phyloP scores from a whole-genome alignment of 35 echinoderm and acorn worm genomes.

The Strongylocentrotus purpuratus region DNA sequence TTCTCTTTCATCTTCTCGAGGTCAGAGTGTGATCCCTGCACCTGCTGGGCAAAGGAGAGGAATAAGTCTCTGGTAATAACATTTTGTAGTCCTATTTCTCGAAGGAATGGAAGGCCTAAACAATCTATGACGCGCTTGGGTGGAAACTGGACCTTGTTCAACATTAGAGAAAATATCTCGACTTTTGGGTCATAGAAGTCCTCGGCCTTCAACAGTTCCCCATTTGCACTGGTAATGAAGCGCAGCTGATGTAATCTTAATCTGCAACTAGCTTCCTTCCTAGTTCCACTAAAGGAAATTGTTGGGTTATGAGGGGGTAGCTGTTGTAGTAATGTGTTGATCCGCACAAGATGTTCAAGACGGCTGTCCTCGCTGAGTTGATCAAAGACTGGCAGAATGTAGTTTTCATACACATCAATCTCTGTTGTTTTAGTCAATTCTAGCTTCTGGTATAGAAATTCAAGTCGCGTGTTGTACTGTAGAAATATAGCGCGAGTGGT shows the following conservation, averaged over 20 bases:
- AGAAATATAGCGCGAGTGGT: conserved; percentile 7
- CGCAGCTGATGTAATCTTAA: neutral
- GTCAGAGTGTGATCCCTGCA: neutral
- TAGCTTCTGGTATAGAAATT: neutral
- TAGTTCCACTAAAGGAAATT: neutral
- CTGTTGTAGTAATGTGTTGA: neutral
- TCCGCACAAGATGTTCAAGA: conserved; percentile 41
- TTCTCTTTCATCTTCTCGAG: neutral
- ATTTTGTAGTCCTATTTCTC: conserved; percentile 30
- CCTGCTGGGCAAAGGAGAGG: neutral
- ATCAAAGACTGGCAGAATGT: conserved; percentile 51
- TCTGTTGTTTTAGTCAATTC: neutral
- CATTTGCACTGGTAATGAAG: neutral
- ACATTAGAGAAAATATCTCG: conserved; percentile 3
- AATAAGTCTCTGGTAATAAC: neutral
- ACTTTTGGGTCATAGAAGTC: neutral
- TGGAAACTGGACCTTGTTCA: neutral
- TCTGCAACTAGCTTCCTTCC: neutral
- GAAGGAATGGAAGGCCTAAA: neutral
- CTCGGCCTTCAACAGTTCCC: neutral
- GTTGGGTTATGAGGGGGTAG: neutral
- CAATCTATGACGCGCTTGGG: neutral
- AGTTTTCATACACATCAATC: conserved; percentile 32
- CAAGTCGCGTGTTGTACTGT: neutral
- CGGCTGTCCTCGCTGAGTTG: conserved; percentile 24